Conservation (phyloP, 2,113 vertebrate genomes). For the Oryzias javanicus region DNA sequence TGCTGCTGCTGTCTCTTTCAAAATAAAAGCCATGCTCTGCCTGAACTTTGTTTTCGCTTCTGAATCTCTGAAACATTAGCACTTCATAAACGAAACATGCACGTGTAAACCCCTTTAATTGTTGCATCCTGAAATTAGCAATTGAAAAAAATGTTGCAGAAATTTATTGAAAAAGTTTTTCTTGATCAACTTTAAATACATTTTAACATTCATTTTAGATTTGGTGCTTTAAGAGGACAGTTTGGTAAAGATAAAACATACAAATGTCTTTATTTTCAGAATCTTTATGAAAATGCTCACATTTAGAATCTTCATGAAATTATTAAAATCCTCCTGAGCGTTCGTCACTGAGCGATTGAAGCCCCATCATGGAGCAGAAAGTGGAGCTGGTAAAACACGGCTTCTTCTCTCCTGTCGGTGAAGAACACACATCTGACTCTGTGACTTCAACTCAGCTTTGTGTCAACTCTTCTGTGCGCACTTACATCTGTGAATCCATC, state of each 20-base stretch:
- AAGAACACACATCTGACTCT: neutral
- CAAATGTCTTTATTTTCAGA: too few species aligned
- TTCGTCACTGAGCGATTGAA: neutral
- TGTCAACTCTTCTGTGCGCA: fast-evolving
- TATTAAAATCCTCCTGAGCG: neutral
- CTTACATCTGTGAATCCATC: constrained; percentile 24
- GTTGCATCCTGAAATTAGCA: too few species aligned
- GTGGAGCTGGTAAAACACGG: constrained; percentile 2
- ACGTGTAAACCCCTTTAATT: too few species aligned
- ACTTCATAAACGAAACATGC: too few species aligned
- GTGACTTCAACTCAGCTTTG: neutral
- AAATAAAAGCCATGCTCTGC: constrained; percentile 53
- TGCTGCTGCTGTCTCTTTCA: constrained; percentile 23
- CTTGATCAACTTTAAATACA: too few species aligned
- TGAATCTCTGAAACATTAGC: neutral
- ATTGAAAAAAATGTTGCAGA: too few species aligned
- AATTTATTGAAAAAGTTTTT: too few species aligned
- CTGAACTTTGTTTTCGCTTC: constrained; percentile 2
- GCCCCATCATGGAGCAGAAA: neutral
- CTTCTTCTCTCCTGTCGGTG: constrained; percentile 15
- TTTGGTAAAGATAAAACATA: too few species aligned
- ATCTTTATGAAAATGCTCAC: too few species aligned
- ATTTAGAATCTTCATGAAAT: neutral
- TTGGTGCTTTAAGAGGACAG: too few species aligned
- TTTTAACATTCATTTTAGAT: too few species aligned